Percentiles rank a stretch among this genome's conserved stretches.
These are phyloP conservation scores for Bucco capensis DNA, from an alignment of 2,113 vertebrate species.

Conservation along the genomic window DNA sequence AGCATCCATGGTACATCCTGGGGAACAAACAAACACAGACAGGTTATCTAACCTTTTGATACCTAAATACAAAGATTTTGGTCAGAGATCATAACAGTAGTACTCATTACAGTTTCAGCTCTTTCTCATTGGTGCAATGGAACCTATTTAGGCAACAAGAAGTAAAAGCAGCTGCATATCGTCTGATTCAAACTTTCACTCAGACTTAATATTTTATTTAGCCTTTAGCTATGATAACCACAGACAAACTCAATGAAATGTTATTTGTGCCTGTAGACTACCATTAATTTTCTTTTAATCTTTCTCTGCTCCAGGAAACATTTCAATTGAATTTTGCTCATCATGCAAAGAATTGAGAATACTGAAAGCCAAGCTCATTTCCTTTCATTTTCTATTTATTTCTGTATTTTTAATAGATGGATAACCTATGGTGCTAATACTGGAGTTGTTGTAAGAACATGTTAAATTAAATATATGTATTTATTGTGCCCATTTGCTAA, in stretches of 20 bases:
- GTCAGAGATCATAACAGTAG: background rate
- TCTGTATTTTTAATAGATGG: constrained; percentile 41
- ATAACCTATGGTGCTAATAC: background rate
- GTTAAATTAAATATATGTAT: background rate
- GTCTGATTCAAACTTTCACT: background rate
- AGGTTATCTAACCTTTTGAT: background rate
- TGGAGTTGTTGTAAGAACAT: constrained; percentile 2
- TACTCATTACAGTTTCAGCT: background rate
- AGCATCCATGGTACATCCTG: background rate
- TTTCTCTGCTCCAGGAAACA: constrained; percentile 62
- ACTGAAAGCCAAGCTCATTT: constrained; percentile 12
- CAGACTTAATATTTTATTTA: constrained; percentile 47
- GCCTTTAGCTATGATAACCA: constrained; percentile 41
- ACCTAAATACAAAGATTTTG: background rate
- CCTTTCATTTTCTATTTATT: constrained; percentile 38
- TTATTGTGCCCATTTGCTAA: background rate
- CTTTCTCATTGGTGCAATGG: background rate
- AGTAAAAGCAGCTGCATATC: background rate
- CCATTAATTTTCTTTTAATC: constrained; percentile 75
- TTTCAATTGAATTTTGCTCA: constrained; percentile 62
- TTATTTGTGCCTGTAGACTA: constrained; percentile 39
- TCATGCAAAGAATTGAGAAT: constrained; percentile 37
- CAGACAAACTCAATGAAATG: constrained; percentile 28
- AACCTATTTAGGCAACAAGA: background rate
- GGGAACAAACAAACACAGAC: background rate